Conservation (phyloP, 2,888 invertebrate species). For the Lasioglossum lativentre region DNA sequence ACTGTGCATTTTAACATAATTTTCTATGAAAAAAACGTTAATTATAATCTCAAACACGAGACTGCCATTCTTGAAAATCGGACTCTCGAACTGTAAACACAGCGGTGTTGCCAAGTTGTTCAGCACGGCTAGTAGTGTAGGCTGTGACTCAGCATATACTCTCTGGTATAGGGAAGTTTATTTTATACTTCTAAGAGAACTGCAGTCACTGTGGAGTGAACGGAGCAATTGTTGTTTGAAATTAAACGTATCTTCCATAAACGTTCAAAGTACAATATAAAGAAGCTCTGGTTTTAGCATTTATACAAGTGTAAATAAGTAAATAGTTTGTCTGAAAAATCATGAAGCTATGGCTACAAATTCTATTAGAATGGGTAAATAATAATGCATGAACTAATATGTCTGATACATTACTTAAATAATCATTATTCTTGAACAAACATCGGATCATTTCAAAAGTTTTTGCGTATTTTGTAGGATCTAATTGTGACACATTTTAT, state of each 20-base stretch:
- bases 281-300: background rate
- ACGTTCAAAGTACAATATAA: conserved; percentile 31
- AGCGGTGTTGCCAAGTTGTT: too few relatives aligned
- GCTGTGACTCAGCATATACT: too few relatives aligned
- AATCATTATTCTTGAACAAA: background rate
- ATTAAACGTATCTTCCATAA: conserved; percentile 63
- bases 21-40: too few relatives aligned
- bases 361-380: conserved; percentile 76
- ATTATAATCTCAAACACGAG: too few relatives aligned
- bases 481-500: background rate
- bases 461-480: background rate
- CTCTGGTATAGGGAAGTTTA: conserved; percentile 32
- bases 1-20: too few relatives aligned
- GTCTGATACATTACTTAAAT: background rate
- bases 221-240: conserved; percentile 50
- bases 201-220: conserved; percentile 36
- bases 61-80: too few relatives aligned
- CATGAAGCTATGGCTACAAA: conserved; percentile 73
- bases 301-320: conserved; percentile 13
- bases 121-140: too few relatives aligned
- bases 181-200: background rate
- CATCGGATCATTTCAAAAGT: background rate
- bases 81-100: too few relatives aligned
- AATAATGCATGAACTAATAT: conserved; percentile 1
- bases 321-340: conserved; percentile 22